Base-by-base conservation (phyloP, 2,888 invertebrate genomes). In the Chymomyza fuscimana region DNA sequence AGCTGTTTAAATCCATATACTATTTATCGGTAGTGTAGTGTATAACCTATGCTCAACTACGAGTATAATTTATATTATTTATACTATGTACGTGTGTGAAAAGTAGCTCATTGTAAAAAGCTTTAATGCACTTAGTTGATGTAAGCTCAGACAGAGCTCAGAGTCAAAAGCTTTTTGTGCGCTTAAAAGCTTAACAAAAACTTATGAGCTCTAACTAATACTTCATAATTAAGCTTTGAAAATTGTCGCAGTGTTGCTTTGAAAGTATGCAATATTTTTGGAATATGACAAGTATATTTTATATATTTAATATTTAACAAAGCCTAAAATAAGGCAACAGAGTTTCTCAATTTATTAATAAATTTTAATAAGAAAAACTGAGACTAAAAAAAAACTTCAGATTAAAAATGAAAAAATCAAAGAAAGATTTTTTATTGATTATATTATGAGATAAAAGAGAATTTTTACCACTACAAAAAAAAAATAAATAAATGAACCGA, bases 281-380 rank as follows among this genome's bases (percentile, higher is more conserved):
- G 12, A 54, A 19, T 54, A 5, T 32, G 32, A 32, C 3, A 19
- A 19, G 1, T 19, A 19, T 19, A 54, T 54, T 54, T 54, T 10
- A 12, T 7, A 56, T 51, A 16, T 16, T 15, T 1, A 25, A 15
- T 6, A 19, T 12, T 54, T 36, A 2, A 36, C 58, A 1, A 25
- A 58, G 78, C 77, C 77, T 46, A 52, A 69, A 12, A 65, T 25
- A 70, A 78, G 78, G 78, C 77, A 61, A 66, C 15, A 22, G 9
- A 9, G 7, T 36, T 12, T 46, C 4, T 46, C 12, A 46, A 12
- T 5, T 12, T 4, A 25, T 58, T 10, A 12, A 58, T 7, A 25
- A 56, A 56, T n/a, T 25, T 25, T 25, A 25, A 25, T 25, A 25
- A 4, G 25, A 32, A 32, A 32, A 32, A 51, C 15, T 1, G 16